These are phyloP conservation scores for Pantala flavescens DNA, from an alignment of 1,140 invertebrate species.

Conservation along the genomic window DNA sequence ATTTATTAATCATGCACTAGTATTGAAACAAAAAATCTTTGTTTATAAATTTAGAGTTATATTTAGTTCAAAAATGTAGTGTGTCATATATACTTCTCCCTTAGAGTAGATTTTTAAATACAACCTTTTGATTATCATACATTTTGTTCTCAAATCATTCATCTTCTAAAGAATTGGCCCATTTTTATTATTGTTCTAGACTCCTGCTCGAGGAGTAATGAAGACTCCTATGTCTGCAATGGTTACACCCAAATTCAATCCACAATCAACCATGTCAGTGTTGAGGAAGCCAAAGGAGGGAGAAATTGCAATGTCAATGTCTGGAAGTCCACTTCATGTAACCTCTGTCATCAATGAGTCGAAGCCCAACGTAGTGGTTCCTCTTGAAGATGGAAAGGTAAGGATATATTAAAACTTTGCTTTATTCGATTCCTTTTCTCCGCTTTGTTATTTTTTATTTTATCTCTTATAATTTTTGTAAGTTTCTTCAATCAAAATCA, in stretches of 20 bases:
- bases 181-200: conserved; percentile 22
- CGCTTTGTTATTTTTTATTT: too few species aligned
- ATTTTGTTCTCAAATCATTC: too few species aligned
- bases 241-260: conserved; percentile 39
- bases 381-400: conserved; percentile 43
- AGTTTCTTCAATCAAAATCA: too few species aligned
- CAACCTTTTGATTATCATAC: too few species aligned
- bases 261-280: conserved; percentile 46
- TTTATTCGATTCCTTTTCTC: too few species aligned
- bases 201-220: conserved; percentile 26
- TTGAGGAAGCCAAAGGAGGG: conserved; percentile 48
- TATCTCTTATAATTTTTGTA: too few species aligned
- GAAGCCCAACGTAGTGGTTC: conserved; percentile 50
- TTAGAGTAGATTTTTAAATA: too few species aligned
- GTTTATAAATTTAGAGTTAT: too few species aligned
- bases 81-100: too few species aligned
- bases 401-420: neutral
- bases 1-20: too few species aligned
- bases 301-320: conserved; percentile 54
- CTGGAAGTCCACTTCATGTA: conserved; percentile 51
- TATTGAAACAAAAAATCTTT: too few species aligned
- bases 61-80: too few species aligned
- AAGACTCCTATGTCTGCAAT: conserved; percentile 19
- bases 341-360: conserved; percentile 35
- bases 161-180: neutral